phyloP scores from a whole-genome alignment of 2,113 vertebrate genomes.

The Anguilla rostrata region DNA sequence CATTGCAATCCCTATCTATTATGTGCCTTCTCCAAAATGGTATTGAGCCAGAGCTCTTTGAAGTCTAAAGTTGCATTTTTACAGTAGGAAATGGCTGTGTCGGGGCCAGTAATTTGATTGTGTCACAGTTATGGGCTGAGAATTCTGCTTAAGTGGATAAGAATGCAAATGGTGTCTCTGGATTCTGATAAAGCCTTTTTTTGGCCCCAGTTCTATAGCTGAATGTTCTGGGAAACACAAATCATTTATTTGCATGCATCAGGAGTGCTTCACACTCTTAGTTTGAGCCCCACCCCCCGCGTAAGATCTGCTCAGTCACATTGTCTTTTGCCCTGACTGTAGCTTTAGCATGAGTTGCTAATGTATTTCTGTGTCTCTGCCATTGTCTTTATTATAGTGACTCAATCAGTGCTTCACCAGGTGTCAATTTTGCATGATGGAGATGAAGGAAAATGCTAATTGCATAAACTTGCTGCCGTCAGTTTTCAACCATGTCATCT shows the following conservation, averaged over 20 bases:
- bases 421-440: background rate
- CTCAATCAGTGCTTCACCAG: background rate
- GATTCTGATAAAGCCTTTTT: slow-evolving; percentile 14
- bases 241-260: background rate
- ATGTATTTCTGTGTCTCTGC: background rate
- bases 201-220: background rate
- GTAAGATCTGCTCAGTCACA: background rate
- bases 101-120: slow-evolving; percentile 19
- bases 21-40: slow-evolving; percentile 33
- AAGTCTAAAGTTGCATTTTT: slow-evolving; percentile 40
- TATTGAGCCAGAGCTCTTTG: slow-evolving; percentile 47
- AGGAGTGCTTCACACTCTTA: background rate
- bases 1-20: slow-evolving; percentile 31
- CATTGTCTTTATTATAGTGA: background rate
- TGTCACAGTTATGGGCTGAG: background rate
- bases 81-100: slow-evolving; percentile 26
- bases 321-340: background rate
- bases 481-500: background rate
- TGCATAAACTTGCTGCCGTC: background rate
- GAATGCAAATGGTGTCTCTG: background rate
- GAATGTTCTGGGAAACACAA: background rate
- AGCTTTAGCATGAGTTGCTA: background rate
- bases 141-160: slow-evolving; percentile 2
- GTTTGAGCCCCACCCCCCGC: background rate
- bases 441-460: background rate